These are phyloP conservation scores for Ostrea denselamellosa DNA, from an alignment of 1,140 invertebrate species.

Conservation along the genomic window DNA sequence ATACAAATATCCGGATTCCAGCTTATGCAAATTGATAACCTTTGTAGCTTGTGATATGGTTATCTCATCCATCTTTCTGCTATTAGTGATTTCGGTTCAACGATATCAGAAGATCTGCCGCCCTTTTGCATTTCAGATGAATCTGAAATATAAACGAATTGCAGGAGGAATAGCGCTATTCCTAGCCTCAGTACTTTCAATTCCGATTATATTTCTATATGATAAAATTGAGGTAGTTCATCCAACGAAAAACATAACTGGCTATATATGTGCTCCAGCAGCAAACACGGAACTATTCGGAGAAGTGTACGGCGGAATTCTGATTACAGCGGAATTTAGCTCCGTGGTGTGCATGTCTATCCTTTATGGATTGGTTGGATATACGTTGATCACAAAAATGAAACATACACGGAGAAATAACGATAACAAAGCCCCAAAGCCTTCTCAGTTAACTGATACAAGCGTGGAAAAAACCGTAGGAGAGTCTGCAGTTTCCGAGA, in stretches of 20 bases:
- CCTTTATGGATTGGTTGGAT: constrained; percentile 1
- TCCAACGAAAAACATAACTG: background rate
- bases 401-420: background rate
- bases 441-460: background rate
- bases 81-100: constrained; percentile 46
- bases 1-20: background rate
- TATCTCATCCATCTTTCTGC: constrained; percentile 38
- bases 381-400: constrained; percentile 5
- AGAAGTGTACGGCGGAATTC: background rate
- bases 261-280: background rate
- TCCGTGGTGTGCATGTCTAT: constrained; percentile 19
- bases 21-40: background rate
- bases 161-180: background rate
- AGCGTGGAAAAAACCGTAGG: background rate
- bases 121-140: constrained; percentile 48
- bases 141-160: constrained; percentile 12
- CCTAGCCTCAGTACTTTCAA: background rate
- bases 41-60: background rate
- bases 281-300: background rate
- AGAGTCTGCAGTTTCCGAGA: background rate
- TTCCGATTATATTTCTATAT: constrained; percentile 21
- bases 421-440: background rate
- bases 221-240: background rate
- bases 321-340: background rate
- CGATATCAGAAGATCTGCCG: constrained; percentile 52